A percentile compares a stretch with the other conserved stretches of the same genome.
phyloP scores from a whole-genome alignment of 1,140 invertebrate genomes.

The Cyphomyrmex costatus region DNA sequence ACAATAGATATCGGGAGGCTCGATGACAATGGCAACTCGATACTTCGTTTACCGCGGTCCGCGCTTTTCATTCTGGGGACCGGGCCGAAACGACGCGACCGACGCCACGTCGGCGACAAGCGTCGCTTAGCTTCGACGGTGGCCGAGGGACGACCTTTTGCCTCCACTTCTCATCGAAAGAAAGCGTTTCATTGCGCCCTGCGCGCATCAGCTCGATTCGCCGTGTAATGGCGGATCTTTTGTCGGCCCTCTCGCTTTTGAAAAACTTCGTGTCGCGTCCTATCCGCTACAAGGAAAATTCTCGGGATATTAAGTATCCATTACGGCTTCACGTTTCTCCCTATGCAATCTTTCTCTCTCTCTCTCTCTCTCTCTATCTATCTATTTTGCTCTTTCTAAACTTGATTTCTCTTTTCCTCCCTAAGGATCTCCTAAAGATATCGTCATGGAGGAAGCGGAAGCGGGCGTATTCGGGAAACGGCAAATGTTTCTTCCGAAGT shows the following conservation, averaged over 20 bases:
- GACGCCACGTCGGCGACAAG: constrained; percentile 38
- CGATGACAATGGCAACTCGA: constrained; percentile 60
- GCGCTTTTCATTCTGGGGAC: constrained; percentile 49
- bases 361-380: neutral
- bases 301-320: constrained; percentile 48
- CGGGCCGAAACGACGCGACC: neutral
- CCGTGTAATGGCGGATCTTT: constrained; percentile 33
- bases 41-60: constrained; percentile 47
- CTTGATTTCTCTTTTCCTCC: neutral
- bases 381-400: neutral
- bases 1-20: constrained; percentile 46
- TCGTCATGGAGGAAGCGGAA: constrained; percentile 52
- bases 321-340: constrained; percentile 36
- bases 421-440: neutral
- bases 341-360: neutral
- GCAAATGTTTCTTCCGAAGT: constrained; percentile 55
- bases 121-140: constrained; percentile 35
- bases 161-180: constrained; percentile 29
- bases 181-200: constrained; percentile 46
- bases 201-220: constrained; percentile 32
- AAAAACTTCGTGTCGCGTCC: constrained; percentile 4
- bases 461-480: constrained; percentile 62
- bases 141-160: constrained; percentile 47
- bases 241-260: constrained; percentile 33
- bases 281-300: neutral